Evolutionary conservation across 2,113 vertebrate genomes (phyloP), one percentile per base, ranked within the genome.

Genomic region (Amazona guildingii): DNA sequence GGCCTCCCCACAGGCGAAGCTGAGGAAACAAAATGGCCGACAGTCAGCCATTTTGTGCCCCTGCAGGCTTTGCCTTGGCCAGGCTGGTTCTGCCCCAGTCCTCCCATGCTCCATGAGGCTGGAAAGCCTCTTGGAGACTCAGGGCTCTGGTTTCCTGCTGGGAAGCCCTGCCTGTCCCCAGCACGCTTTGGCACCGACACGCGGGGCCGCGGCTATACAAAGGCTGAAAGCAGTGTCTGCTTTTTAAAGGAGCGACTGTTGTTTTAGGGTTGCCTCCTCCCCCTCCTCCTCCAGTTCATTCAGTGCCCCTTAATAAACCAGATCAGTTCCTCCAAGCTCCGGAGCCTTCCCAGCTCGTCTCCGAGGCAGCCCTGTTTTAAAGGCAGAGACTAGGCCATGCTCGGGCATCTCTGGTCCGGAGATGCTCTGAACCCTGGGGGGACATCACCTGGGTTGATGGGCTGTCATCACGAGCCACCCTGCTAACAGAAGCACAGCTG

Each of bases 11-110:
- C 17, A 11, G 82, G 78, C 75, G 61, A 28, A 82, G 82, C 82
- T 72, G 44, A 72, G 86, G 35, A 59, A 46, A 97, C 93, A 97
- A 97, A 97, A 97, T 97, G 97, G 96, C 97, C 29, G 91, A 10
- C 74, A 1, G 80, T 88, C 96, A 83, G 96, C 97, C 97, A 97
- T 97, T 97, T 97, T 95, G 95, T 97, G 92, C 73, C 83, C 62
- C 7, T 2, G 16, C 57, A 59, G 57, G 57, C 33, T 59, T 59
- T 3, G 21, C 57, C 57, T 59, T 35, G 57, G 57, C 57, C 9
- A 10, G 54, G 87, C 87, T 3, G 20, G 10, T 64, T 43, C 88
- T 95, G 82, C 73, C 77, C 85, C 63, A 13, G 49, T 25, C 87
- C 88, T 15, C 66, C 80, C 2, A 0, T 52, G 48, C 74, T 73